A percentile compares a stretch with the other conserved stretches of the same genome.
Evolutionary conservation across 2,113 vertebrate species (phyloP).

Genomic region (Heloderma charlesbogerti): DNA sequence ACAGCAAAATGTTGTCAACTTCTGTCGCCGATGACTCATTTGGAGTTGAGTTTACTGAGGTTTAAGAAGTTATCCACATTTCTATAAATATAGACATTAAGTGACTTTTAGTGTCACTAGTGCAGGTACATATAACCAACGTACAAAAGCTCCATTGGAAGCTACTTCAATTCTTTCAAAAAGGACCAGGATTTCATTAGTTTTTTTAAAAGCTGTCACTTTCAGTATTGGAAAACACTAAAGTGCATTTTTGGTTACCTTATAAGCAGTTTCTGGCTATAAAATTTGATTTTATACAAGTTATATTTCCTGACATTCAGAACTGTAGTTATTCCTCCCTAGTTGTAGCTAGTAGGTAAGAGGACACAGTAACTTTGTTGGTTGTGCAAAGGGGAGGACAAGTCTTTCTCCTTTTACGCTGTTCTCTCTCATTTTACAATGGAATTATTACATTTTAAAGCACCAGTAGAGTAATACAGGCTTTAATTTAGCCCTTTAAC

Average conservation of each 20-base stretch:
- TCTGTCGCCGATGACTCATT: constrained; percentile 68
- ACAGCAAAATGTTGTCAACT: constrained; percentile 63
- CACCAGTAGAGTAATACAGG: constrained; percentile 71
- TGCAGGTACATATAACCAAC: constrained; percentile 80
- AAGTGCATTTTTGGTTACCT: constrained; percentile 79
- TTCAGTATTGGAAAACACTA: constrained; percentile 72
- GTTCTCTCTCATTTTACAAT: constrained; percentile 48
- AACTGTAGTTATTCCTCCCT: constrained; percentile 62
- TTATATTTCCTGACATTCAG: constrained; percentile 66
- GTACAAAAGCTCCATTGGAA: constrained; percentile 77
- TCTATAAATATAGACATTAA: constrained; percentile 84
- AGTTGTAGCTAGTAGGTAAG: constrained; percentile 61
- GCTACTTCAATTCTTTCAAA: constrained; percentile 75
- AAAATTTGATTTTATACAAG: constrained; percentile 54
- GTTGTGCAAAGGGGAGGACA: constrained; percentile 58
- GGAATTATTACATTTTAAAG: constrained; percentile 72
- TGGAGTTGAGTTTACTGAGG: constrained; percentile 79
- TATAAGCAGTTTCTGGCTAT: constrained; percentile 73
- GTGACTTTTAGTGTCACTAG: constrained; percentile 79
- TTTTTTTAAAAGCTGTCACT: constrained; percentile 63
- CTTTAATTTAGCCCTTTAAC: constrained; percentile 71
- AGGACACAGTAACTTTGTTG: constrained; percentile 53
- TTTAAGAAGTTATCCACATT: constrained; percentile 77
- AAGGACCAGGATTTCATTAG: constrained; percentile 69
- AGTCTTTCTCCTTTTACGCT: constrained; percentile 16